phyloP scores from a whole-genome alignment of 2,113 vertebrate species.

The Aplodontia rufa region DNA sequence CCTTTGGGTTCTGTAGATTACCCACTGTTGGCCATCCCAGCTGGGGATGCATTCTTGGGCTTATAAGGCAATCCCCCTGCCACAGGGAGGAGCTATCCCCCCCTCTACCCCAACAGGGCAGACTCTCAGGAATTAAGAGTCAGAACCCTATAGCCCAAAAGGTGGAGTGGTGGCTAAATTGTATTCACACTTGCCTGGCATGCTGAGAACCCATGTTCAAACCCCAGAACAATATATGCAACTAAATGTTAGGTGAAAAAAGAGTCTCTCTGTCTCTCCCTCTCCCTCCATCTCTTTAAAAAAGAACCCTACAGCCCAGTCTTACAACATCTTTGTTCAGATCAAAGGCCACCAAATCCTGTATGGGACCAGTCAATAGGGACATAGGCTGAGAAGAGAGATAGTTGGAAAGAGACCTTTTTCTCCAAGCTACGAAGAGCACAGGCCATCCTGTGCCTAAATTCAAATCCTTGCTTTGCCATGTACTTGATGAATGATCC shows the following conservation, averaged over 20 bases:
- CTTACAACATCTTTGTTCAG: neutral
- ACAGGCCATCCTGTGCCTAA: neutral
- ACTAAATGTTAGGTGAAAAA: too few species aligned
- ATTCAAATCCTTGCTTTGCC: constrained; percentile 4
- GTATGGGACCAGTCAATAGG: neutral
- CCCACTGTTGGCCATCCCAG: constrained; percentile 18
- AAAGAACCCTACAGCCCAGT: too few species aligned
- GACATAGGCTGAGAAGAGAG: neutral
- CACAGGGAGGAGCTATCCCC: constrained; percentile 65
- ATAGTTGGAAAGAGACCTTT: neutral
- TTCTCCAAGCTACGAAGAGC: neutral
- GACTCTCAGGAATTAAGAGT: neutral
- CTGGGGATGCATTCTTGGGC: constrained; percentile 83
- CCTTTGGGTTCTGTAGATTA: neutral
- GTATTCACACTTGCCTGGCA: too few species aligned
- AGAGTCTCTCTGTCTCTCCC: too few species aligned
- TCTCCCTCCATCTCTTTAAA: too few species aligned
- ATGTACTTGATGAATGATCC: neutral
- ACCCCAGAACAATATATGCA: too few species aligned
- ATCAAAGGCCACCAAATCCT: constrained; percentile 43
- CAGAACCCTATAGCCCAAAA: neutral
- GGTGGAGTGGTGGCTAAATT: too few species aligned
- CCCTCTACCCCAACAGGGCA: constrained; percentile 31
- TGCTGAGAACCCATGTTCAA: too few species aligned
- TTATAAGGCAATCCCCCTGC: constrained; percentile 86